Base-by-base conservation (phyloP, 35 echinoderm and acorn worm genomes). In the Acanthaster planci region DNA sequence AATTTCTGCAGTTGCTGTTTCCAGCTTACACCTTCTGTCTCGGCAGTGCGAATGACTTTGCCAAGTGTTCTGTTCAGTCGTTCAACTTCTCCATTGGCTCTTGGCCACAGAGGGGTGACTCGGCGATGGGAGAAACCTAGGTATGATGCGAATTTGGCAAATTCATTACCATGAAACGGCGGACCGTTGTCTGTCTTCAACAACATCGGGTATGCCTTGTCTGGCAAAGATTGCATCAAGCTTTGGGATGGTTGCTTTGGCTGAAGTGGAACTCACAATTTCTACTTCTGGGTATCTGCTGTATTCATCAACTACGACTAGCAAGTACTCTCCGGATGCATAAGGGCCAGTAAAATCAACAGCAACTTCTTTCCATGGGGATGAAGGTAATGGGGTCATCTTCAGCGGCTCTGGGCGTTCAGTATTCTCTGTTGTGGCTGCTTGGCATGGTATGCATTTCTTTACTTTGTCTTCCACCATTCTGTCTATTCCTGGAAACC, bases 261-360 rank as follows among this genome's bases (percentile, higher is more conserved):
- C 82, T 21, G 93, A 95, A 27, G 89, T 91, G 5, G 93, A 85
- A 5, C 35, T 75, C 0, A 92, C 40, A 35, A 91, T 47, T 54
- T 91, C 77, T 0, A 95, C 89, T 84, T 84, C 93, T 29, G 89
- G 93, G 80, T 80, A 97, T 38, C 89, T 22, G 42, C 54, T 85
- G 76, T 97, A 97, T 35, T 85, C 82, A 59, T 95, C 89, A 40
- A 84, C 16, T 0, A 91, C 85, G 4, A 95, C 85, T 26, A 90
- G 55, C 12, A 91, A 53, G 58, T 95, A 95, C 29, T 91, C 87
- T 36, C 92, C 83, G 7, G 39, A 51, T 55, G 81, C 58, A 1
- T 76, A 78, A 52, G 88, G 80, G 7, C 68, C 88, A 21, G 35
- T 54, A 23, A 90, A 90, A 54, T 90, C 80, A 8, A 78, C 60